Evolutionary conservation across 1,140 invertebrate species (phyloP).

Genomic region (Brachionus koreanus): DNA sequence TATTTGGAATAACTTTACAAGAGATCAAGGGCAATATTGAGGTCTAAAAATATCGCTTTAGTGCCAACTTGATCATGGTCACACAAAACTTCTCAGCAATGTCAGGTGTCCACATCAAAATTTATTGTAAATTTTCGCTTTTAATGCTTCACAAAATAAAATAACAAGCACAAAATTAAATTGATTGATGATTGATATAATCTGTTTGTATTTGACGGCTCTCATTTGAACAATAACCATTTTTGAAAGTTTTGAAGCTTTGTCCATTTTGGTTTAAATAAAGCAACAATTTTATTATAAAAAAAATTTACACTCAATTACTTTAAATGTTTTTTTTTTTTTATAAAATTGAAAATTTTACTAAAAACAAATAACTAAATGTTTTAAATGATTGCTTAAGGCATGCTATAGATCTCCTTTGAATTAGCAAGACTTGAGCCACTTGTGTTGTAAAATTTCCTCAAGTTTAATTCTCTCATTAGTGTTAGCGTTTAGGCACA

Average conservation of each 20-base stretch:
- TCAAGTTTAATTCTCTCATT: conserved; percentile 36
- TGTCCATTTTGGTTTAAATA: background rate
- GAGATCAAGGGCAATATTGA: background rate
- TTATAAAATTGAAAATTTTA: background rate
- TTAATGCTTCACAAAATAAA: background rate
- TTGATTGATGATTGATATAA: background rate
- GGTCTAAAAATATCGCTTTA: background rate
- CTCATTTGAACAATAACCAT: background rate
- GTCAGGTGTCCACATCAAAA: background rate
- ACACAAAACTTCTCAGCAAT: background rate
- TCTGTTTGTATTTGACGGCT: background rate
- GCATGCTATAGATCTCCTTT: background rate
- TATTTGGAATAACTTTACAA: background rate
- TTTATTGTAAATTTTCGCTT: background rate
- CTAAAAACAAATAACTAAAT: conserved; percentile 24
- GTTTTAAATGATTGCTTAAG: background rate
- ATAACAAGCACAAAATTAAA: background rate
- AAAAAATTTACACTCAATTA: background rate
- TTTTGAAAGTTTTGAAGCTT: background rate
- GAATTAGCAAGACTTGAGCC: conserved; percentile 32
- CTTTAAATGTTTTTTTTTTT: background rate
- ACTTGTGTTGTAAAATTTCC: conserved; percentile 12
- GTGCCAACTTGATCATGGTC: background rate
- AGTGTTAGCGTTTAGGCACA: conserved; percentile 9
- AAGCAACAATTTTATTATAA: background rate